Percentiles rank a stretch among this genome's conserved stretches.
phyloP scores from a whole-genome alignment of 2,113 vertebrate species.

The Arothron firmamentum region DNA sequence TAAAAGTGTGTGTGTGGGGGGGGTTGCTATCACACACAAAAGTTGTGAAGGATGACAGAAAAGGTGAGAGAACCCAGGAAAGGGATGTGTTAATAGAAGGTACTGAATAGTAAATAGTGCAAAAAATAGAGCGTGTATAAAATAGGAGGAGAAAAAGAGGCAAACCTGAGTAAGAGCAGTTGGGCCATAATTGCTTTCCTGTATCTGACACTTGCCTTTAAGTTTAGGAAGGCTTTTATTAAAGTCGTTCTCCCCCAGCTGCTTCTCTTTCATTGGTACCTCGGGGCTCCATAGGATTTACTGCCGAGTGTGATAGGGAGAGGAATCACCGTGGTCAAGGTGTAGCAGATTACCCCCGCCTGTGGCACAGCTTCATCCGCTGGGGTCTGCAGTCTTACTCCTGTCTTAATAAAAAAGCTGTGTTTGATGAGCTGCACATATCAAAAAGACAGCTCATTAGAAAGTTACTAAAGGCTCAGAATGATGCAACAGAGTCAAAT shows the following conservation, averaged over 20 bases:
- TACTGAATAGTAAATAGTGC: conserved; percentile 23
- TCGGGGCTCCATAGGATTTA: conserved; percentile 58
- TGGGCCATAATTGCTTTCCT: conserved; percentile 64
- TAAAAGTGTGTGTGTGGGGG: conserved; percentile 20
- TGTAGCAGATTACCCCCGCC: conserved; percentile 51
- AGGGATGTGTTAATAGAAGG: conserved; percentile 43
- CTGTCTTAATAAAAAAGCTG: conserved; percentile 64
- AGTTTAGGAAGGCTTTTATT: conserved; percentile 72
- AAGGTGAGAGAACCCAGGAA: conserved; percentile 32
- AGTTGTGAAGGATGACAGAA: conserved; percentile 16
- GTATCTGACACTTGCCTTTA: conserved; percentile 64
- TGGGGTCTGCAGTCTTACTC: conserved; percentile 37
- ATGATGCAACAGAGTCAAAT: conserved; percentile 30
- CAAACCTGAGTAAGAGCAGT: conserved; percentile 33
- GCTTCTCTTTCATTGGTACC: conserved; percentile 55
- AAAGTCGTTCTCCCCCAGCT: conserved; percentile 56
- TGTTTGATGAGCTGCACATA: conserved; percentile 57
- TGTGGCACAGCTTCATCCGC: conserved; percentile 38
- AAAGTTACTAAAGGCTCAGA: conserved; percentile 26
- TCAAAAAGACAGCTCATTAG: conserved; percentile 49
- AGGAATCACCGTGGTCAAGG: conserved; percentile 50
- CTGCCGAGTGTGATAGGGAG: conserved; percentile 57
- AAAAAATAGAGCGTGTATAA: conserved; percentile 12
- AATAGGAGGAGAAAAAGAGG: conserved; percentile 26
- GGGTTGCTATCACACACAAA: conserved; percentile 38